Conservation (phyloP, 1,140 invertebrate genomes). For the Phortica variegata region DNA sequence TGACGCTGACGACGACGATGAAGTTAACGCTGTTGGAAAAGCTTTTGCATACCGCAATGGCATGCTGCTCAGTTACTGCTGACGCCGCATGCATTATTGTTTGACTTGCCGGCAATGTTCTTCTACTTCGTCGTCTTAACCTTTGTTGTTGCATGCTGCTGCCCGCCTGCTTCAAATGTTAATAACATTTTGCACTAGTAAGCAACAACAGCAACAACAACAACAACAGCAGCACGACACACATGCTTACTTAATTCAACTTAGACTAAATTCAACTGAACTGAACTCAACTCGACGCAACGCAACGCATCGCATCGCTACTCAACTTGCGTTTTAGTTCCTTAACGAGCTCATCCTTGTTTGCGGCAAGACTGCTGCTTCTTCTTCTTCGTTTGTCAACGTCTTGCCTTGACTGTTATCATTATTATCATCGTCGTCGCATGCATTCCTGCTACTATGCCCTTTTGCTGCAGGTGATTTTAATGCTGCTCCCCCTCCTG, state of each 20-base stretch:
- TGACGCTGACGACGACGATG: neutral
- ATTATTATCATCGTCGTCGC: conserved; percentile 33
- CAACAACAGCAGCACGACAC: conserved; percentile 17
- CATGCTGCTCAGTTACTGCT: neutral
- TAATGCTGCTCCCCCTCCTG: conserved; percentile 5
- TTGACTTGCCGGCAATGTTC: conserved; percentile 32
- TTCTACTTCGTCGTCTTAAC: no score
- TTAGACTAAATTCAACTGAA: neutral
- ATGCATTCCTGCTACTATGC: conserved; percentile 3
- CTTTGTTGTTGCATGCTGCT: conserved; percentile 36
- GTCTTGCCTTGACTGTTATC: no score
- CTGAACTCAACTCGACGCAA: conserved; percentile 14
- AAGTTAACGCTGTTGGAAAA: conserved; percentile 21
- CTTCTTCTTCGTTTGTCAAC: no score
- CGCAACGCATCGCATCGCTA: neutral
- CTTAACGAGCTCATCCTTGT: conserved; percentile 53
- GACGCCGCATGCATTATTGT: neutral
- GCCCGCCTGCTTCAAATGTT: conserved; percentile 34
- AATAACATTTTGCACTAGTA: conserved; percentile 43
- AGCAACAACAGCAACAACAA: conserved; percentile 25
- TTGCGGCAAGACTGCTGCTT: conserved; percentile 1
- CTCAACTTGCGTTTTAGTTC: conserved; percentile 20
- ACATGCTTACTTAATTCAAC: neutral
- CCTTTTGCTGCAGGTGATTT: conserved; percentile 8
- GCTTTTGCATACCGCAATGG: neutral